Evolutionary conservation across 2,113 vertebrate species (phyloP), one percentile per base, ranked within the genome.

Genomic region (Urocynchramus pylzowi): DNA sequence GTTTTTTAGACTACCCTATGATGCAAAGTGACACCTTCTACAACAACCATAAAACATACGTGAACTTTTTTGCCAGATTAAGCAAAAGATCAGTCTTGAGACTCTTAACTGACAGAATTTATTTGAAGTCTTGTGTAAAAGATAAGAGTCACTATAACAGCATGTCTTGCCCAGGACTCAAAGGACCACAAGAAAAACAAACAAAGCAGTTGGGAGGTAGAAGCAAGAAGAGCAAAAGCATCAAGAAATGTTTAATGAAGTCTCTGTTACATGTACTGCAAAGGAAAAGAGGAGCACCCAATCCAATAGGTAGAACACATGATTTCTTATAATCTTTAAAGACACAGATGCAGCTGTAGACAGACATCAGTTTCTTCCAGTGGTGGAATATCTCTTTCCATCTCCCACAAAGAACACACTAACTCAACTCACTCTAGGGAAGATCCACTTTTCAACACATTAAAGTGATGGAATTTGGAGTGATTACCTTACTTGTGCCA

Each of bases 161-260:
- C n/a, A 35, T 8, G 12, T 35, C 75, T 65, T 42, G 47, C 8
- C 60, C 35, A n/a, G 21, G 44, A 70, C 39, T 78, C 54, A 60
- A 60, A 92, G 49, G 35, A 90, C 84, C 7, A 27, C 67, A 89
- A 88, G 92, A 74, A 90, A 77, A 70, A 42, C 67, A 91, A 80
- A 15, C 10, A 69, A 75, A 94, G 82, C 44, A 80, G 37, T 1
- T 74, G 47, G 44, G 59, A 90, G 12, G 60, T 76, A 93, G 80
- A 90, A 88, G 83, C 50, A 83, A 81, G 92, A 87, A 31, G 92
- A 82, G n/a, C 42, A 91, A 93, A 93, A 82, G 68, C 79, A 90
- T 93, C 90, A 92, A 94, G 90, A 84, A 95, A 81, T 1, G 2
- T 67, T 83, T 20, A 26, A 31, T 49, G 44, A 85, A 69, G 75